These are phyloP conservation scores for Zhuqinia jingwanae DNA, from an alignment of 2,888 invertebrate species.

Conservation along the genomic window DNA sequence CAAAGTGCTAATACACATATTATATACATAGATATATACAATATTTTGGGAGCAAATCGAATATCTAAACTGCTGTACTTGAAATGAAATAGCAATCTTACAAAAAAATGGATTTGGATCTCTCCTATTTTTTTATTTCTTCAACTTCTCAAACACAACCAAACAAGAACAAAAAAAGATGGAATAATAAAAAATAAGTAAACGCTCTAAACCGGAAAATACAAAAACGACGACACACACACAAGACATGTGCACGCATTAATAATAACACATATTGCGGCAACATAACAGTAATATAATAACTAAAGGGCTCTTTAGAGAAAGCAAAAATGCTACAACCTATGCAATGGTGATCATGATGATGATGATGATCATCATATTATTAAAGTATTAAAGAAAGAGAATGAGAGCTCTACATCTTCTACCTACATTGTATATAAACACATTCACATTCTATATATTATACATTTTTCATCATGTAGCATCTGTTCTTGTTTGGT, in stretches of 20 bases:
- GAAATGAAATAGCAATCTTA: conserved; percentile 43
- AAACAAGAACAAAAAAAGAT: conserved; percentile 31
- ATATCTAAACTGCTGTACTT: conserved; percentile 44
- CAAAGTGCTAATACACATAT: conserved; percentile 41
- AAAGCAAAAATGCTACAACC: conserved; percentile 4
- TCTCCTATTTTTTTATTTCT: conserved; percentile 13
- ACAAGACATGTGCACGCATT: conserved; percentile 61
- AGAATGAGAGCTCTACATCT: background rate
- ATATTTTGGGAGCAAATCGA: conserved; percentile 55
- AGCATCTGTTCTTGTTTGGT: conserved; percentile 63
- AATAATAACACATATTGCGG: conserved; percentile 55
- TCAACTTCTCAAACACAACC: background rate
- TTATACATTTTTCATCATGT: conserved; percentile 22
- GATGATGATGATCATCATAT: conserved; percentile 19
- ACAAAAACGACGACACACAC: conserved; percentile 16
- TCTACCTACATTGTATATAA: background rate
- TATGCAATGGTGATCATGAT: background rate
- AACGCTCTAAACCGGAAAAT: background rate
- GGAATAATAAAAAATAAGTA: conserved; percentile 32
- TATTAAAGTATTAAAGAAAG: conserved; percentile 26
- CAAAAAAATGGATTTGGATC: conserved; percentile 52
- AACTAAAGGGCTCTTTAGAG: background rate
- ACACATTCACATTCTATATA: background rate
- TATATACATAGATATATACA: too few species aligned
- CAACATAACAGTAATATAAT: conserved; percentile 18